Conservation (phyloP, 2,797 vertebrate species). For the Meriones psammophilus region DNA sequence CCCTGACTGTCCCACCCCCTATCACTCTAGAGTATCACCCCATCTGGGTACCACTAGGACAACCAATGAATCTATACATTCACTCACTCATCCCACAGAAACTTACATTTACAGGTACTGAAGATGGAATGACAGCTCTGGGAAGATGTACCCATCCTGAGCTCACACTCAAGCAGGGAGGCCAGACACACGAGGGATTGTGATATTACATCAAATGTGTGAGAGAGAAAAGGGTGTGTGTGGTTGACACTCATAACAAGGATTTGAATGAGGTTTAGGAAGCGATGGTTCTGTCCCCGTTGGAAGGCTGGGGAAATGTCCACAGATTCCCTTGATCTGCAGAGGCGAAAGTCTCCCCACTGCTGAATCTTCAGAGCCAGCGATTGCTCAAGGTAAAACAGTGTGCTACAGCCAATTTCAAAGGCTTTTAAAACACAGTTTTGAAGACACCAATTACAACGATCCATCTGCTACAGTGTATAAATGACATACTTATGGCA, state of each 20-base stretch:
- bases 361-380: neutral
- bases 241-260: neutral
- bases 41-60: neutral
- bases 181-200: neutral
- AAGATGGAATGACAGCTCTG: neutral
- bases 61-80: neutral
- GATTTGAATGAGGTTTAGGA: neutral
- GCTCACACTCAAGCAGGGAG: neutral
- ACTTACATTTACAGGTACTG: neutral
- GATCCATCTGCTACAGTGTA: neutral
- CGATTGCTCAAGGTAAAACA: neutral
- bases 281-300: neutral
- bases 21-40: neutral
- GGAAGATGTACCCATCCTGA: neutral
- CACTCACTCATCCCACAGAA: neutral
- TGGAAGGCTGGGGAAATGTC: neutral
- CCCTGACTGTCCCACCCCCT: neutral
- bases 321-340: neutral
- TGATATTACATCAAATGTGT: neutral
- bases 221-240: neutral
- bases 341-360: neutral
- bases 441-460: conserved; percentile 40
- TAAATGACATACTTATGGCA: neutral
- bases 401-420: neutral
- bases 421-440: conserved; percentile 6